These are phyloP conservation scores for Polydrusus pterygomalis DNA, from an alignment of 2,888 invertebrate genomes.

Conservation along the genomic window DNA sequence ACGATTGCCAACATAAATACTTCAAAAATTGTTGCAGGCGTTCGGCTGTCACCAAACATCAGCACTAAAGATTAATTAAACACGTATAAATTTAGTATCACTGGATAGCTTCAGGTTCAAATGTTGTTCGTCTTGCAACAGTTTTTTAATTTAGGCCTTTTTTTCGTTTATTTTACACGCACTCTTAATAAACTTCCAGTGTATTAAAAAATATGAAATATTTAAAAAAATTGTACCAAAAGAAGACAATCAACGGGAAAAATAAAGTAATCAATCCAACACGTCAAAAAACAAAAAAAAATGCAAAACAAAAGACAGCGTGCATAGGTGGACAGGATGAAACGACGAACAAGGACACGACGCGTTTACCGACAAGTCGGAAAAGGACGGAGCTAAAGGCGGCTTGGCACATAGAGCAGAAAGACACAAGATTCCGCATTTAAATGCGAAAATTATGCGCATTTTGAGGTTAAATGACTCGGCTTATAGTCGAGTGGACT, in stretches of 20 bases:
- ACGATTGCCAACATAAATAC: no score
- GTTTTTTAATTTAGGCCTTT: no score
- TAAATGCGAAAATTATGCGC: conserved; percentile 70
- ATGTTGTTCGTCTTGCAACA: no score
- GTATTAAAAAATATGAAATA: not conserved
- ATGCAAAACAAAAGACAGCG: conserved; percentile 25
- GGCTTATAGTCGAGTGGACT: conserved; percentile 64
- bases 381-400: conserved; percentile 29
- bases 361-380: not conserved
- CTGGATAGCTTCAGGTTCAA: no score
- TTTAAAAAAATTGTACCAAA: not conserved
- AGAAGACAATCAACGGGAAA: conserved; percentile 33
- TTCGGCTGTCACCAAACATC: no score
- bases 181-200: no score
- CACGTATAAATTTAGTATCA: no score
- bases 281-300: conserved; percentile 21
- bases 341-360: conserved; percentile 1
- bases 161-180: no score
- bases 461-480: conserved; percentile 66
- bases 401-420: conserved; percentile 59
- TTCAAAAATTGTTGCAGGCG: no score
- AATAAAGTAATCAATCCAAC: conserved; percentile 47
- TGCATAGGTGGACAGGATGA: conserved; percentile 27
- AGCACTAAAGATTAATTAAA: no score
- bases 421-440: conserved; percentile 68